phyloP scores from a whole-genome alignment of 1,140 invertebrate species.

The Parapsyche elsis region DNA sequence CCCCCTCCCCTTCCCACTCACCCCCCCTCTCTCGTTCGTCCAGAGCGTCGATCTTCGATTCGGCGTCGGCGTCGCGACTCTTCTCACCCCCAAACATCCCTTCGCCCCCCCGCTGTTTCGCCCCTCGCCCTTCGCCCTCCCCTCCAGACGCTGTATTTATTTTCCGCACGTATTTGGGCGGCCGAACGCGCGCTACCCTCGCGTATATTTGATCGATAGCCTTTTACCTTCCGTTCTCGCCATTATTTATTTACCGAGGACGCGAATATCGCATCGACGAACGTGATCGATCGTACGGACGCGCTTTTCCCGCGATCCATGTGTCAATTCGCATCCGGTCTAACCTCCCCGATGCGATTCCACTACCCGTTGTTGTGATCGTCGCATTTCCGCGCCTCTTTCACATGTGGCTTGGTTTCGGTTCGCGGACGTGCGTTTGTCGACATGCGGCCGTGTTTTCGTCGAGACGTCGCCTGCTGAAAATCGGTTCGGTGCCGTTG shows the following conservation, averaged over 20 bases:
- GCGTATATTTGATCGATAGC: too few relatives aligned
- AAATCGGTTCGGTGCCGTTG: background rate
- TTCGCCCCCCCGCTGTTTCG: background rate
- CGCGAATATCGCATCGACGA: background rate
- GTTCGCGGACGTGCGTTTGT: background rate
- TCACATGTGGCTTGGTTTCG: background rate
- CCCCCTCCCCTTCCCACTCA: too few relatives aligned
- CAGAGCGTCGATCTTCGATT: slow-evolving; percentile 22
- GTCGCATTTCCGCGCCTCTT: background rate
- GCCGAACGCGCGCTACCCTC: too few relatives aligned
- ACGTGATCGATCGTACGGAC: background rate
- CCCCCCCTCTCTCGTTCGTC: background rate
- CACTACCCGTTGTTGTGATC: background rate
- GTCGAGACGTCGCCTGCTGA: background rate
- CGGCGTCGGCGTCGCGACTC: background rate
- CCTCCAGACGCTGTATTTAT: background rate
- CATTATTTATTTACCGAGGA: background rate
- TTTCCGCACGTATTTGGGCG: background rate
- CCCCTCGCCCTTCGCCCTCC: background rate
- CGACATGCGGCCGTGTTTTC: background rate
- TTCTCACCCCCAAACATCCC: background rate
- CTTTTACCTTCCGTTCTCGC: too few relatives aligned
- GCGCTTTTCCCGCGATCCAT: slow-evolving; percentile 5
- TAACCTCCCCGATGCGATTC: background rate
- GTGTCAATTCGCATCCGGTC: background rate